Conservation (phyloP, 2,888 invertebrate species). For the Coecobrya sp. region DNA sequence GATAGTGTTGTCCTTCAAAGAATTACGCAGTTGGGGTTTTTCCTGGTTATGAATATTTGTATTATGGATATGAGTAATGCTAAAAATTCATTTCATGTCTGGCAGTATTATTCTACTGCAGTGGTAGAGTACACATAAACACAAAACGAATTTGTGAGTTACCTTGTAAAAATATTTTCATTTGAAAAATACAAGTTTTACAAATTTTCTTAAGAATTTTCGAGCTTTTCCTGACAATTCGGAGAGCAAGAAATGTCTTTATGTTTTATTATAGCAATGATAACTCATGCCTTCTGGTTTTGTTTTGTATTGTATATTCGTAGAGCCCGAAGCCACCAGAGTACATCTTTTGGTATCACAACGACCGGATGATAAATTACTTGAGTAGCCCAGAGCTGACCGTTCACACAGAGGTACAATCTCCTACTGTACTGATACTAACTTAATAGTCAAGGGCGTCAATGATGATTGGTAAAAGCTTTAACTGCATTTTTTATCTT, state of each 20-base stretch:
- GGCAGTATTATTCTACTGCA: neutral
- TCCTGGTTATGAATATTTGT: neutral
- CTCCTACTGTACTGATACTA: too few species aligned
- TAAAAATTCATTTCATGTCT: neutral
- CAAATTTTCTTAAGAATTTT: neutral
- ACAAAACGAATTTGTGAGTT: neutral
- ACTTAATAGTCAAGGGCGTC: too few species aligned
- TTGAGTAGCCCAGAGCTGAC: conserved; percentile 92
- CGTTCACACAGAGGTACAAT: conserved; percentile 87
- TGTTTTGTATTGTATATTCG: neutral
- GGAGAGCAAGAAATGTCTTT: neutral
- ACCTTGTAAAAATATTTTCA: neutral
- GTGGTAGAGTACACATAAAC: neutral
- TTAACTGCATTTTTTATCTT: neutral
- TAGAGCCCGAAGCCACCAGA: conserved; percentile 88
- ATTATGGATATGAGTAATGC: neutral
- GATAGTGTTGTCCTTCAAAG: neutral
- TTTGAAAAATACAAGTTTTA: neutral
- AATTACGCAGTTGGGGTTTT: neutral
- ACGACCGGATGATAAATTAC: conserved; percentile 90
- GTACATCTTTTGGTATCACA: conserved; percentile 89
- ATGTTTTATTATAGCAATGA: neutral
- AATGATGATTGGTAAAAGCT: neutral
- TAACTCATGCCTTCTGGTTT: neutral
- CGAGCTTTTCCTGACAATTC: neutral